Evolutionary conservation across 2,888 invertebrate species (phyloP).

Genomic region (Eupithecia pulchellata): DNA sequence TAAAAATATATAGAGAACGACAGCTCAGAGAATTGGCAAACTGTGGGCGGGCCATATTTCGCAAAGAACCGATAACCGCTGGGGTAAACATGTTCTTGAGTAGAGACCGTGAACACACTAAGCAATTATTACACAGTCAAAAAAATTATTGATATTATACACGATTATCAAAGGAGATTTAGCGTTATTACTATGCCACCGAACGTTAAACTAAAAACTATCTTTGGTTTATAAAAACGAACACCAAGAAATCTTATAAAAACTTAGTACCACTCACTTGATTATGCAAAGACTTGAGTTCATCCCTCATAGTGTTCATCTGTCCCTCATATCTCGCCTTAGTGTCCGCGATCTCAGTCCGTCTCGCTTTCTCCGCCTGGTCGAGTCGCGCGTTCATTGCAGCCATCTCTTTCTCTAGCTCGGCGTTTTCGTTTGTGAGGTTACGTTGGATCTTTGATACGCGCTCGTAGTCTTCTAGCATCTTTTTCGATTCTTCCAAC

Average conservation of each 20-base stretch:
- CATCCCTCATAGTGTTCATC: conserved; percentile 91
- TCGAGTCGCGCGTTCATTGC: conserved; percentile 88
- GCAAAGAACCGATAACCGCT: too few relatives aligned
- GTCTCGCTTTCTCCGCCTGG: conserved; percentile 89
- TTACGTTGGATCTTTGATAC: conserved; percentile 93
- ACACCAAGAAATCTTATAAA: neutral
- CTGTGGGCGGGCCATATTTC: too few relatives aligned
- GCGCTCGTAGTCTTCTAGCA: conserved; percentile 93
- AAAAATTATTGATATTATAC: too few relatives aligned
- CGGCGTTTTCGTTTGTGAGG: conserved; percentile 90
- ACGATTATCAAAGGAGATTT: neutral
- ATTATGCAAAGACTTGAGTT: conserved; percentile 92
- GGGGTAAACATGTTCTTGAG: too few relatives aligned
- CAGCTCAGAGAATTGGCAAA: too few relatives aligned
- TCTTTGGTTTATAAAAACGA: neutral
- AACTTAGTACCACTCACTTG: conserved; percentile 79
- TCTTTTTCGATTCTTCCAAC: conserved; percentile 92
- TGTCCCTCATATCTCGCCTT: conserved; percentile 94
- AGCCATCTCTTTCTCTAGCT: conserved; percentile 90
- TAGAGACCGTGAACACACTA: too few relatives aligned
- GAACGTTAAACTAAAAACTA: neutral
- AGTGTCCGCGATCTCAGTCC: conserved; percentile 91
- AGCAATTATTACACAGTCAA: too few relatives aligned
- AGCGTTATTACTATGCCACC: neutral
- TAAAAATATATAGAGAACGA: too few relatives aligned